Evolutionary conservation across 2,797 vertebrate genomes (phyloP).

Genomic region (Eospalax fontanierii): DNA sequence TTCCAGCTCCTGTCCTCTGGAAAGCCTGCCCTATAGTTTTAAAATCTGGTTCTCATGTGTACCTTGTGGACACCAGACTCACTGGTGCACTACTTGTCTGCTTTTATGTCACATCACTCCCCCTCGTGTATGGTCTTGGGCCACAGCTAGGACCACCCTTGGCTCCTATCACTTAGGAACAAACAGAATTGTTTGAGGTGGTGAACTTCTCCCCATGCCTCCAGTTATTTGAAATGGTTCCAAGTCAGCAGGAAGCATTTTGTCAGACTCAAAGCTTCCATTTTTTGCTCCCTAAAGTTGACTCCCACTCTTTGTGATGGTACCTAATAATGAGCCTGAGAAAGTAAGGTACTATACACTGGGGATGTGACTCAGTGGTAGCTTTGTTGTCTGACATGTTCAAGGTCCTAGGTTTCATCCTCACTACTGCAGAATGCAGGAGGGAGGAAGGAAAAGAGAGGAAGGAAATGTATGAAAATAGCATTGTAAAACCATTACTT

Average conservation of each 20-base stretch:
- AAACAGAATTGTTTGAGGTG: conserved; percentile 7
- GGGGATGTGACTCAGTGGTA: not conserved
- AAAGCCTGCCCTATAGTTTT: not conserved
- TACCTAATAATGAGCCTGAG: not conserved
- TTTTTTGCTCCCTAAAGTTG: not conserved
- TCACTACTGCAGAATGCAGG: too few relatives aligned
- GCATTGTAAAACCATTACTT: not conserved
- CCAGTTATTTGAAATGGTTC: not conserved
- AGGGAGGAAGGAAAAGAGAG: not conserved
- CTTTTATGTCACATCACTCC: not conserved
- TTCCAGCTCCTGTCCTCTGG: not conserved
- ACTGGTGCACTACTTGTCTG: not conserved
- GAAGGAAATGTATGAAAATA: not conserved
- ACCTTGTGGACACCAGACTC: not conserved
- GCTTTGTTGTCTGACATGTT: not conserved
- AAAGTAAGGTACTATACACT: not conserved
- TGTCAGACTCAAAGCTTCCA: not conserved
- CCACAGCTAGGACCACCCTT: not conserved
- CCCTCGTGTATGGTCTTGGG: not conserved
- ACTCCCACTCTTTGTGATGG: not conserved
- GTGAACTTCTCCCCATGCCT: not conserved
- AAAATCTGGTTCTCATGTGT: not conserved
- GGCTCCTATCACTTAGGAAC: not conserved
- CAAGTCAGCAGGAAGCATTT: not conserved
- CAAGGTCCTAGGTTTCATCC: not conserved